These are phyloP conservation scores for Eristalis tenax DNA, from an alignment of 2,888 invertebrate genomes.

Conservation along the genomic window DNA sequence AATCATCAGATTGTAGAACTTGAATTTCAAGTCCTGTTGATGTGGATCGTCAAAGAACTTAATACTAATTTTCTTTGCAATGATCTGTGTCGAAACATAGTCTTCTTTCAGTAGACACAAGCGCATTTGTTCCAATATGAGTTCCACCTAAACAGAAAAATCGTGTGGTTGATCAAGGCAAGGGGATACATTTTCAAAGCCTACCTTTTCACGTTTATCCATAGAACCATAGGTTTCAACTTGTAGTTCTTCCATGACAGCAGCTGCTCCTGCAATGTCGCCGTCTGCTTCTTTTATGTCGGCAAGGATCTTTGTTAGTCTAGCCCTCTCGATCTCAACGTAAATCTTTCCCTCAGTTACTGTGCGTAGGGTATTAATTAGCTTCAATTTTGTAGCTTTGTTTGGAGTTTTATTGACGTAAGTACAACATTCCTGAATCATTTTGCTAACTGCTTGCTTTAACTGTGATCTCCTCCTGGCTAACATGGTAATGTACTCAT, in stretches of 20 bases:
- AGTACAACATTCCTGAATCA: slow-evolving; percentile 96
- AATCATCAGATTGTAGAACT: slow-evolving; percentile 84
- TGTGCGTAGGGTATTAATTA: slow-evolving; percentile 96
- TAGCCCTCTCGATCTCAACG: slow-evolving; percentile 99
- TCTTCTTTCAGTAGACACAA: slow-evolving; percentile 97
- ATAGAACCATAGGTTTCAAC: slow-evolving; percentile 98
- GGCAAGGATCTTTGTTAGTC: slow-evolving; percentile 94
- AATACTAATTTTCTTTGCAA: slow-evolving; percentile 98
- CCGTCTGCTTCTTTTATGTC: slow-evolving; percentile 92
- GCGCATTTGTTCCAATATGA: slow-evolving; percentile 99
- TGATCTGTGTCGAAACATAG: slow-evolving; percentile 98
- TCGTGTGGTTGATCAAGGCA: neutral
- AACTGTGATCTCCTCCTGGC: slow-evolving; percentile 96
- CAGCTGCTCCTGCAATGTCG: slow-evolving; percentile 93
- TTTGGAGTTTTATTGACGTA: slow-evolving; percentile 96
- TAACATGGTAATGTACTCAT: slow-evolving; percentile 94
- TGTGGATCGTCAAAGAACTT: slow-evolving; percentile 95
- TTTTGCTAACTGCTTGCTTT: slow-evolving; percentile 97
- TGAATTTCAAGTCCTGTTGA: slow-evolving; percentile 81
- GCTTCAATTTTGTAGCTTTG: slow-evolving; percentile 93
- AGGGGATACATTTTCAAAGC: neutral
- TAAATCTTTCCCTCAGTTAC: slow-evolving; percentile 99
- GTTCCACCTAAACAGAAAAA: slow-evolving; percentile 85
- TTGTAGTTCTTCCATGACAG: slow-evolving; percentile 96
- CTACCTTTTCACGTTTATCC: slow-evolving; percentile 91